These are phyloP conservation scores for Dipus sagitta DNA, from an alignment of 2,797 vertebrate species.

Conservation along the genomic window DNA sequence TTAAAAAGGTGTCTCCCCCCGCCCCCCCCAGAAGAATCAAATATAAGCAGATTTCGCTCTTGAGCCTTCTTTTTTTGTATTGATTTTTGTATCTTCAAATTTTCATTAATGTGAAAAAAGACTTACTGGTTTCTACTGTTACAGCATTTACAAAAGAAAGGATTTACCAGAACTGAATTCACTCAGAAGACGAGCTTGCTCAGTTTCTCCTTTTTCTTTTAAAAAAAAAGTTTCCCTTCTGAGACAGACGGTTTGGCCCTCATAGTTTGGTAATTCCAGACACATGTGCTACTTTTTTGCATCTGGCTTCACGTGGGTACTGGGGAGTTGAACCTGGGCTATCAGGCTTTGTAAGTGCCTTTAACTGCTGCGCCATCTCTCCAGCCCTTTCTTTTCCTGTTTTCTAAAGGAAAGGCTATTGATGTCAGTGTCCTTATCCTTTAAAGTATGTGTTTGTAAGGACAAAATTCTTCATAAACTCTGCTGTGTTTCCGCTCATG, in stretches of 20 bases:
- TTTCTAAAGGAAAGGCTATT: no score
- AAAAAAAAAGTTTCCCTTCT: not conserved
- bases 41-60: not conserved
- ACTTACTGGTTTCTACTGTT: not conserved
- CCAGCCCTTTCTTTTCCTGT: no score
- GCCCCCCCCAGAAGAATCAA: not conserved
- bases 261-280: not conserved
- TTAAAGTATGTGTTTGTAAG: no score
- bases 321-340: no score
- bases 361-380: no score
- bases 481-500: no score
- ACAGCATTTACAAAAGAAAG: not conserved
- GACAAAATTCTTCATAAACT: no score
- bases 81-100: not conserved
- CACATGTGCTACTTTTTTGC: no score
- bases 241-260: not conserved
- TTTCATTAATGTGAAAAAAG: not conserved
- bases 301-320: no score
- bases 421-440: no score
- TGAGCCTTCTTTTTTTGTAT: constrained; percentile 1
- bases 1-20: constrained; percentile 2
- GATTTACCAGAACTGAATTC: constrained; percentile 17
- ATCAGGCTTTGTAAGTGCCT: no score
- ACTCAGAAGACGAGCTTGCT: constrained; percentile 30
- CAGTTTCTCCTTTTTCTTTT: constrained; percentile 24